Evolutionary conservation across 2,797 vertebrate genomes (phyloP).

Genomic region (Okamejei kenojei): DNA sequence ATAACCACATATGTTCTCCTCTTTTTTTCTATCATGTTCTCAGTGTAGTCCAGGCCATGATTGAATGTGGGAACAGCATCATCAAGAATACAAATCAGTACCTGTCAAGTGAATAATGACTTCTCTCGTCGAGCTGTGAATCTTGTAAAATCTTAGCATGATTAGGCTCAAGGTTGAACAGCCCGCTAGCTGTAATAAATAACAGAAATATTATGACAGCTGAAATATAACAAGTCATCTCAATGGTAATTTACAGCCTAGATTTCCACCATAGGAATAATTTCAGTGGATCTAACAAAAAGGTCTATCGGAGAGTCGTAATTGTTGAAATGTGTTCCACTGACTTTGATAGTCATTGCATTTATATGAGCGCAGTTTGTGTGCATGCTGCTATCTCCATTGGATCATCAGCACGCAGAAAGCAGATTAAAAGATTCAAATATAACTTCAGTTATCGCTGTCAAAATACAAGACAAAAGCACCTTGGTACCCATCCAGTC

Average conservation of each 20-base stretch:
- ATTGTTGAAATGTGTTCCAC: neutral
- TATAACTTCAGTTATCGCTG: neutral
- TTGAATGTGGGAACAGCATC: neutral
- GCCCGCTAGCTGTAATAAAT: neutral
- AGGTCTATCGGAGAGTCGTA: neutral
- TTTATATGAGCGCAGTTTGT: neutral
- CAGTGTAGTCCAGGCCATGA: neutral
- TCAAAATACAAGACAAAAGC: neutral
- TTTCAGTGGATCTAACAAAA: conserved; percentile 13
- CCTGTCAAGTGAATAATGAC: conserved; percentile 1
- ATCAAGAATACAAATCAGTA: conserved; percentile 2
- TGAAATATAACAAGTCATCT: neutral
- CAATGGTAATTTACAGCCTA: neutral
- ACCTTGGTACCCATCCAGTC: neutral
- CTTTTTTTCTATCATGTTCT: neutral
- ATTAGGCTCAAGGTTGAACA: conserved; percentile 24
- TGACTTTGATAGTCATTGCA: neutral
- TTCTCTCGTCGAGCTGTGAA: neutral
- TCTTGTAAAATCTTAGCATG: conserved; percentile 20
- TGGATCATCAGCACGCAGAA: neutral
- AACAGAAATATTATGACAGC: conserved; percentile 13
- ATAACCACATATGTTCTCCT: neutral
- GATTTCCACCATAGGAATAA: neutral
- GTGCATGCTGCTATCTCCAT: neutral
- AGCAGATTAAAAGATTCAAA: neutral